Conservation (phyloP, 2,888 invertebrate species). For the Icerya purchasi region DNA sequence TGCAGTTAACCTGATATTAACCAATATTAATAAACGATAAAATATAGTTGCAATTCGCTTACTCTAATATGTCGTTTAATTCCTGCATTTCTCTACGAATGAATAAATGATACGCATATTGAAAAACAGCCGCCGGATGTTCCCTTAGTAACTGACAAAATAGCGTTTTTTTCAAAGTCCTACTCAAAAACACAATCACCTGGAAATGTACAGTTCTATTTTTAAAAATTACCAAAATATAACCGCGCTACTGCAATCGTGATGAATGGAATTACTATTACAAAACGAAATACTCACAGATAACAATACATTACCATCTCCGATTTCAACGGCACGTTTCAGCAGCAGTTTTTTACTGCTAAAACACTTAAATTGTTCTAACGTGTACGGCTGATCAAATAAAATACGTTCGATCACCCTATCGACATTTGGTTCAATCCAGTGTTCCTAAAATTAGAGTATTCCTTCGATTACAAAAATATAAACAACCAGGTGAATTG, state of each 20-base stretch:
- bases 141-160: conserved; percentile 45
- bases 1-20: no score
- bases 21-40: no score
- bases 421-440: conserved; percentile 25
- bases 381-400: conserved; percentile 29
- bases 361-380: conserved; percentile 32
- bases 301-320: conserved; percentile 56
- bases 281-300: conserved; percentile 37
- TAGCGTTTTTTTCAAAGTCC: conserved; percentile 45
- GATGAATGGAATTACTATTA: no score
- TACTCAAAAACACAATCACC: conserved; percentile 52
- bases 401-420: conserved; percentile 31
- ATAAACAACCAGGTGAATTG: no score
- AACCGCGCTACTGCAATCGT: no score
- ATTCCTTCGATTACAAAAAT: no score
- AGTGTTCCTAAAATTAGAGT: conserved; percentile 18
- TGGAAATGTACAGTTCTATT: no score
- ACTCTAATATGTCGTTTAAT: conserved; percentile 51
- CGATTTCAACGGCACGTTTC: conserved; percentile 44
- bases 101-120: conserved; percentile 52
- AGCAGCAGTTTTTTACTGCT: conserved; percentile 44
- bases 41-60: no score
- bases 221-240: no score
- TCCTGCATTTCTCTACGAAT: conserved; percentile 42
- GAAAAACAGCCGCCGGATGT: conserved; percentile 45